A percentile compares a stretch with the other conserved stretches of the same genome.
Evolutionary conservation across 2,888 invertebrate species (phyloP).

Genomic region (Lamellibrachia satsuma): DNA sequence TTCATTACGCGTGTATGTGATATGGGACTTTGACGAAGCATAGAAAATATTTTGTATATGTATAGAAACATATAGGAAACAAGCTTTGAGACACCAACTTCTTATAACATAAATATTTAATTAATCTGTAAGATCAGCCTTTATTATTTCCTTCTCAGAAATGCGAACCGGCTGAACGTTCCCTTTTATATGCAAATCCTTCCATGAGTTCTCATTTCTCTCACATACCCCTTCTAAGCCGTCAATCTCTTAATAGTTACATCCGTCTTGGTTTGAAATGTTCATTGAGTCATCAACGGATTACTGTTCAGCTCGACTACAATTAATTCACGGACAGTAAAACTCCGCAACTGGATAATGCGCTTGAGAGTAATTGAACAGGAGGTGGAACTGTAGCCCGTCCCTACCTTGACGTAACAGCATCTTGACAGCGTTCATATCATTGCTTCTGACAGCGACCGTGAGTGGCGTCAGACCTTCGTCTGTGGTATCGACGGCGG

Average conservation of each 20-base stretch:
- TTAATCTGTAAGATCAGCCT: neutral
- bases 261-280: neutral
- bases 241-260: neutral
- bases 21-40: neutral
- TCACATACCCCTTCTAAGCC: constrained; percentile 7
- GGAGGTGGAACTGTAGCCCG: too few relatives aligned
- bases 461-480: constrained; percentile 44
- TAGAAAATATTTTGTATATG: neutral
- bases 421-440: constrained; percentile 35
- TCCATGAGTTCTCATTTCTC: constrained; percentile 26
- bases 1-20: neutral
- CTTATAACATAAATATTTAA: neutral
- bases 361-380: too few relatives aligned
- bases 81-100: neutral
- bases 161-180: neutral
- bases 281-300: neutral
- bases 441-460: constrained; percentile 36
- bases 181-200: too few relatives aligned
- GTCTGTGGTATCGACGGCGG: constrained; percentile 30
- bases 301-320: neutral
- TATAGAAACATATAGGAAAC: neutral
- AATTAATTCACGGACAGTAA: neutral
- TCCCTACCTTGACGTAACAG: constrained; percentile 34
- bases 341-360: neutral
- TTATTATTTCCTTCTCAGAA: neutral